phyloP scores from a whole-genome alignment of 2,797 vertebrate species.

The Sebastes melanostomus region DNA sequence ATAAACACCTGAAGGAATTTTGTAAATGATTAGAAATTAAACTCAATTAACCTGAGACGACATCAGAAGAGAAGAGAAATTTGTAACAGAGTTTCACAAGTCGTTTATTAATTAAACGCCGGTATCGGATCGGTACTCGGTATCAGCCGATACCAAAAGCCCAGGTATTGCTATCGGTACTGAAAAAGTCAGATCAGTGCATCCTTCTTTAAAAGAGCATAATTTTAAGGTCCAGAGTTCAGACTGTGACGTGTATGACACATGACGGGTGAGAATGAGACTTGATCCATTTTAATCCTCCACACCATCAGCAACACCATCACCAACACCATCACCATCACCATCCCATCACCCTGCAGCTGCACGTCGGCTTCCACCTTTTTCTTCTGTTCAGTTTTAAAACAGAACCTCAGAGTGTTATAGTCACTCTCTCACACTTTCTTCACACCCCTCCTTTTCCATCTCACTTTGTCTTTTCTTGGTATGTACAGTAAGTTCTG shows the following conservation, averaged over 20 bases:
- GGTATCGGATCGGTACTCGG: no score
- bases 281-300: neutral
- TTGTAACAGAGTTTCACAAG: no score
- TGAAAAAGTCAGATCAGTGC: no score
- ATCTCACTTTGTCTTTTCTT: neutral
- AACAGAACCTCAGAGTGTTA: neutral
- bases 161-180: no score
- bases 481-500: neutral
- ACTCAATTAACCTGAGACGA: neutral
- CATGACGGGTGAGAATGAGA: neutral
- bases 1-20: neutral
- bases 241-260: neutral
- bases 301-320: neutral
- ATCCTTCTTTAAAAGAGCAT: neutral
- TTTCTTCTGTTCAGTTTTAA: neutral
- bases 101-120: no score
- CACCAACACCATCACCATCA: no score
- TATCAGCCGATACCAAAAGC: no score
- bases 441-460: conserved; percentile 1
- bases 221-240: neutral
- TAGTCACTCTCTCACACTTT: neutral
- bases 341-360: neutral
- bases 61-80: neutral
- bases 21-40: neutral
- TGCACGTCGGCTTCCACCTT: neutral